Evolutionary conservation across 2,113 vertebrate species (phyloP).

Genomic region (Anseranas semipalmata): DNA sequence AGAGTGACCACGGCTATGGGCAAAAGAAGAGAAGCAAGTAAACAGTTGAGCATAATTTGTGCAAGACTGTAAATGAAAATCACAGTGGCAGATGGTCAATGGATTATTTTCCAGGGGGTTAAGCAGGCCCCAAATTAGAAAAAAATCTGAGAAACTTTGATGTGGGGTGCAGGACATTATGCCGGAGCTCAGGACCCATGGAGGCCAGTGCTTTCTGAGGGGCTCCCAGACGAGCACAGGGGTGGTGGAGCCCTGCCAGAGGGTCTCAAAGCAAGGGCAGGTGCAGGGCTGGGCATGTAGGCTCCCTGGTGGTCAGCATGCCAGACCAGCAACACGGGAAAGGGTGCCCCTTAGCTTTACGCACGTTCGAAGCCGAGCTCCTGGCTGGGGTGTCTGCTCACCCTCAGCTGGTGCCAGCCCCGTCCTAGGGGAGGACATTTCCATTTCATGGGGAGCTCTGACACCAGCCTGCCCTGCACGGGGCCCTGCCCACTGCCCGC

Average conservation of each 20-base stretch:
- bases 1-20: background rate
- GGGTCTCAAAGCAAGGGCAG: background rate
- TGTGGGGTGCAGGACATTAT: background rate
- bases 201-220: background rate
- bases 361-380: background rate
- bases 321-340: background rate
- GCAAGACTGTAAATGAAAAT: background rate
- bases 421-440: background rate
- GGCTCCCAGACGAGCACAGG: background rate
- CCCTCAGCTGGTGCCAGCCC: background rate
- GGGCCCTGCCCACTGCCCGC: background rate
- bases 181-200: background rate
- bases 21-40: background rate
- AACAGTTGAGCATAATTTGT: constrained; percentile 17
- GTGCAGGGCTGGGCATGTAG: accelerated
- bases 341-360: background rate
- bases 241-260: accelerated
- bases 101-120: constrained; percentile 56
- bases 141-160: constrained; percentile 28
- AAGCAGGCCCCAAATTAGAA: constrained; percentile 45
- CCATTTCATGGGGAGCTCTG: background rate
- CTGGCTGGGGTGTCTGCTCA: background rate
- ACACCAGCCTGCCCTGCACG: too few relatives aligned
- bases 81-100: constrained; percentile 41
- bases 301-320: too few relatives aligned